Evolutionary conservation across 2,797 vertebrate genomes (phyloP), one percentile per base, ranked within the genome.

Genomic region (Chloroceryle amazona): DNA sequence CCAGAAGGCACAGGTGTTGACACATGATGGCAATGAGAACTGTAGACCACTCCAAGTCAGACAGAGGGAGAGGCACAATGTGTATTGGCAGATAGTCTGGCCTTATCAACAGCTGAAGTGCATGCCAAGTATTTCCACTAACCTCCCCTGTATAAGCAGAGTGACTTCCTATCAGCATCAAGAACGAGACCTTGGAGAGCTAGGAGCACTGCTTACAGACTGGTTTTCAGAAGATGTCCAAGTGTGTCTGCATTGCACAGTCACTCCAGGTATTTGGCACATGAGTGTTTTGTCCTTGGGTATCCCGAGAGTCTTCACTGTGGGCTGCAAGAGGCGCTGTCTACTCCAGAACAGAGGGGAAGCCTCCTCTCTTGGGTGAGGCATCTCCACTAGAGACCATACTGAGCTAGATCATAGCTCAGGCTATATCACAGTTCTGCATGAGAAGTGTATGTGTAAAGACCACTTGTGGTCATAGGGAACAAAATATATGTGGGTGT

Each of bases 31-130:
- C 89, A 74, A 86, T 84, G 93, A 91, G 86, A 95, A 39, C 80
- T 61, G 81, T 51, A 96, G 96, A 95, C 96, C 90, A 96, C 96
- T 97, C 90, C 96, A 96, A 96, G 96, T 92, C 93, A 97, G 96
- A 96, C 95, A 80, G 95, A 96, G 92, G 96, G 95, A 96, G 92
- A 89, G 90, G 92, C 93, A 94, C 81, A 89, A 73, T 87, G 52
- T 94, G 63, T 92, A 82, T 96, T 91, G 90, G 96, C 90, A 91
- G 93, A 92, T 90, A 94, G 78, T 82, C 84, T 74, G 76, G 71
- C 67, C 84, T 96, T 96, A 96, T 97, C 96, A 87, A 60, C 83
- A 85, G 63, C 7, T 96, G 81, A 95, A 97, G 85, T 83, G 74
- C 61, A 74, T 89, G 95, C 92, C 95, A 97, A 97, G 72, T 96